Base-by-base conservation (phyloP, 1,140 invertebrate genomes). In the Drosophila obscura region DNA sequence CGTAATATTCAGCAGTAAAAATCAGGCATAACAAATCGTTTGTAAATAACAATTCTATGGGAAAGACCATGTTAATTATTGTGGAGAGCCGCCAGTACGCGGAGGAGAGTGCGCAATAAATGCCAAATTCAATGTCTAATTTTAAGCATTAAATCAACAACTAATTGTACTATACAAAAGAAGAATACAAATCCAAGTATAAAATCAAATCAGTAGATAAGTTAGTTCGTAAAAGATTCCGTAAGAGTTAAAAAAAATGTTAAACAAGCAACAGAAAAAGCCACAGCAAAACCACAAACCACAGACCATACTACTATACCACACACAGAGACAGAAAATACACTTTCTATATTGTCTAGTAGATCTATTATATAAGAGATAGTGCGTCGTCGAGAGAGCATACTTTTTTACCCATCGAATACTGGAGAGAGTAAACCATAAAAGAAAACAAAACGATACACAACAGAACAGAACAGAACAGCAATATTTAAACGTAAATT, bases 371-470 rank as follows among this genome's bases (percentile, higher is more conserved):
- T 39, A 11, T 39, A 39, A 39, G 35, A 11, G 35, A 39, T 39
- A 5, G 13, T 39, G 35, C 11, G 35, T 39, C 35, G 35, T 39
- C 35, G 35, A 39, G 63, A 87, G 65, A 82, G 68, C 71, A 69
- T 77, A 76, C 76, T 88, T 87, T 87, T 87, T 64, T 88, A 87
- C 82, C 79, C 82, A 88, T 82, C 83, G 79, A 82, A 88, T 82
- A 87, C 69, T 69, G 65, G 72, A 57, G 45, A 59, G 45, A 73
- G 35, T 39, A 39, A 73, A 62, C 56, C 56, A 61, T 35, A 73
- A 75, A 52, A 45, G 53, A 65, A 78, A 43, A 49, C 56, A 58
- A 31, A 24, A 24, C 2, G 2, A 24, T 4, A 24, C 1, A 52
- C 22, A 35, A 41, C 26, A 56, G 11, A 58, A 44, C n/a, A 39